These are phyloP conservation scores for Erethizon dorsatum DNA, from an alignment of 2,797 vertebrate species.

Conservation along the genomic window DNA sequence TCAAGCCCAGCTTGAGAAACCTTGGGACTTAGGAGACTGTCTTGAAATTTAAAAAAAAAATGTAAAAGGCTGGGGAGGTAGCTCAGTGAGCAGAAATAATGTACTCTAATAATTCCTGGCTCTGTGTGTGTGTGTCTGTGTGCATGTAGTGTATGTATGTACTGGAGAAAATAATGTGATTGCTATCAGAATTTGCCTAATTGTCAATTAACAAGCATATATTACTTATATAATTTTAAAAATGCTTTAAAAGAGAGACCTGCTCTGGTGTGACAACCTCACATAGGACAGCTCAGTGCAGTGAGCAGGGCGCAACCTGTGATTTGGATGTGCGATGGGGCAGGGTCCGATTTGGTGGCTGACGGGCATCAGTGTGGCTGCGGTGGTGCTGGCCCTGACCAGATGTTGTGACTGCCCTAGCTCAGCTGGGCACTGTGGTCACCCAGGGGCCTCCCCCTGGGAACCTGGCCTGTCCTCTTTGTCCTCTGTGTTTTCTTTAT, in stretches of 20 bases:
- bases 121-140: neutral
- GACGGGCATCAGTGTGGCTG: neutral
- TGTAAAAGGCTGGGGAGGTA: neutral
- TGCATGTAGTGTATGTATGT: neutral
- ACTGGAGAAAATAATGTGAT: neutral
- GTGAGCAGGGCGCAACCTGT: neutral
- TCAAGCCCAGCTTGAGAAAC: neutral
- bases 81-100: neutral
- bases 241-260: neutral
- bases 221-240: neutral
- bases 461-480: neutral
- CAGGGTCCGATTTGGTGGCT: neutral
- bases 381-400: neutral
- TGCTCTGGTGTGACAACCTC: neutral
- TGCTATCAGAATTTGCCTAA: neutral
- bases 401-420: neutral
- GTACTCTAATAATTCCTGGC: no score
- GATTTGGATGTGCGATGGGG: neutral
- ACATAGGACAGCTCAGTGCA: neutral
- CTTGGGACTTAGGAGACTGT: neutral
- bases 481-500: neutral
- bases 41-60: neutral
- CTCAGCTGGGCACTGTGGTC: neutral
- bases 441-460: neutral
- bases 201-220: neutral